These are phyloP conservation scores for Pampusana beccarii DNA, from an alignment of 2,113 vertebrate genomes.

Conservation along the genomic window DNA sequence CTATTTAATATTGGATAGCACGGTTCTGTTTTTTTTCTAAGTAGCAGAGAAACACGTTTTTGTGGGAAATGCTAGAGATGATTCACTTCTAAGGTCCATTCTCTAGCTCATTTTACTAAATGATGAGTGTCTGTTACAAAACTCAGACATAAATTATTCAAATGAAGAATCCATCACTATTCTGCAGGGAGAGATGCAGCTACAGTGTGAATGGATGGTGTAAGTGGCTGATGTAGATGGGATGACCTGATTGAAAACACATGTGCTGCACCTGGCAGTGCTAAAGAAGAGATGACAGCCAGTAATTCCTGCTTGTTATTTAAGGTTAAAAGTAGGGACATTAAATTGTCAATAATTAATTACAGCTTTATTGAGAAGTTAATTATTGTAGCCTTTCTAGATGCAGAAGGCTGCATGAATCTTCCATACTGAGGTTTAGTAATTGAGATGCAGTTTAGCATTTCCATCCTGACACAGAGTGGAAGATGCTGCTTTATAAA, in stretches of 20 bases:
- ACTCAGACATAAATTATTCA: neutral
- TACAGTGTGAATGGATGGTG: neutral
- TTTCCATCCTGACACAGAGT: neutral
- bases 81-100: neutral
- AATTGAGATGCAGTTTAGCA: slow-evolving; percentile 17
- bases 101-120: neutral
- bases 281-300: slow-evolving; percentile 7
- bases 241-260: neutral
- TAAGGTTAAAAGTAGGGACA: slow-evolving; percentile 26
- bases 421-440: neutral
- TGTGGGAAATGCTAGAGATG: neutral
- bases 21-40: neutral
- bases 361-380: slow-evolving; percentile 45
- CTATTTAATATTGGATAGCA: neutral
- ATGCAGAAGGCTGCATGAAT: neutral
- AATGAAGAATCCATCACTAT: neutral
- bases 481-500: slow-evolving; percentile 2
- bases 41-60: neutral
- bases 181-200: neutral
- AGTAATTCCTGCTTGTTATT: slow-evolving; percentile 29
- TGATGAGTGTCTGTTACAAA: neutral
- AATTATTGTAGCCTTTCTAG: slow-evolving; percentile 30
- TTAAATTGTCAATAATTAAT: slow-evolving; percentile 59
- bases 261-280: slow-evolving; percentile 26
- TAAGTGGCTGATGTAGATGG: neutral